phyloP scores from a whole-genome alignment of 2,113 vertebrate species.

The Zapornia atra region DNA sequence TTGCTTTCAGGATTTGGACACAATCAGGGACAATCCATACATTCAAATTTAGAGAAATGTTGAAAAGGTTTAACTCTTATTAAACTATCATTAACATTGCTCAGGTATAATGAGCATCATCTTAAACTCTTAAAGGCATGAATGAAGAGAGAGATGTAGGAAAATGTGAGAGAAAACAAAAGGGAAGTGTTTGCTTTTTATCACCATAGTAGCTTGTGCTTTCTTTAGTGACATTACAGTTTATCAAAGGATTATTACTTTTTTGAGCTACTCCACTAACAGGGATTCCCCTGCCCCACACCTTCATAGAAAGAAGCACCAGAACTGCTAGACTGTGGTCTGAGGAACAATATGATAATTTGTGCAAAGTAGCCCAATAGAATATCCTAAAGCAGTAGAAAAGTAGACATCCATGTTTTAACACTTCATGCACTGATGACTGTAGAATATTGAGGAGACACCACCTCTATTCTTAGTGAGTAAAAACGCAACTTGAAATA shows the following conservation, averaged over 20 bases:
- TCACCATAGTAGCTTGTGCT: neutral
- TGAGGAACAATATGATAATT: neutral
- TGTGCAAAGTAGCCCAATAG: too few species aligned
- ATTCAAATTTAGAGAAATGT: too few species aligned
- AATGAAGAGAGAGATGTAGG: neutral
- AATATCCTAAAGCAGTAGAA: neutral
- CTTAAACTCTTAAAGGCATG: neutral
- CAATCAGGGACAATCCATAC: too few species aligned
- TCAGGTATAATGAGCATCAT: neutral
- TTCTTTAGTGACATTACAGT: neutral
- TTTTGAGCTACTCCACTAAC: neutral
- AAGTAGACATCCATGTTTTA: neutral
- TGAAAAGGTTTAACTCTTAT: neutral
- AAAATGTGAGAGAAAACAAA: neutral
- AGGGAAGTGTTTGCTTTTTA: neutral
- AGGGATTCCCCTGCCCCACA: accelerated
- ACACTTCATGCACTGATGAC: neutral
- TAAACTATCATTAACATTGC: neutral
- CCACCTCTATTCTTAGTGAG: neutral
- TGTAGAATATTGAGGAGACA: neutral
- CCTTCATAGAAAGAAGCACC: neutral
- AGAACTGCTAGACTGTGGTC: neutral
- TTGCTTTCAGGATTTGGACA: neutral
- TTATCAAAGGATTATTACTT: neutral
- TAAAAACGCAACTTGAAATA: neutral